Conservation (phyloP, 1,140 invertebrate genomes). For the Littorina saxatilis region DNA sequence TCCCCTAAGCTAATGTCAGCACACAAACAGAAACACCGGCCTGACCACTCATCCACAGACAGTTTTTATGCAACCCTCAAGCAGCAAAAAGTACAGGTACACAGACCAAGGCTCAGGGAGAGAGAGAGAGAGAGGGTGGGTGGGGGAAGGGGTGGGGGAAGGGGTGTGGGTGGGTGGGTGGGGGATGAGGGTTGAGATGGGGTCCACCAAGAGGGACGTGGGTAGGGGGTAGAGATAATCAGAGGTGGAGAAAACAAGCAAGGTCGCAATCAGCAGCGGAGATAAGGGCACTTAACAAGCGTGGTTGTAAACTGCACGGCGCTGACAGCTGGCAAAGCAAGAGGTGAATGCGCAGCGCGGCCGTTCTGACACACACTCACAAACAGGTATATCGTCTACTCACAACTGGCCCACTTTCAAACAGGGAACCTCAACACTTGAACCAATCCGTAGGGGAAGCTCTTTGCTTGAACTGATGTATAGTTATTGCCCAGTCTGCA, state of each 20-base stretch:
- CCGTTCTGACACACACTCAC: background rate
- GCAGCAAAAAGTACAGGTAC: too few relatives aligned
- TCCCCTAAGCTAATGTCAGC: too few relatives aligned
- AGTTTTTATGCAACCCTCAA: too few relatives aligned
- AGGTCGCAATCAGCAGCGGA: constrained; percentile 18
- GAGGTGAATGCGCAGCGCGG: background rate
- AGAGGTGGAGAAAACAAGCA: background rate
- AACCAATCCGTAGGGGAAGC: too few relatives aligned
- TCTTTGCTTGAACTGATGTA: too few relatives aligned
- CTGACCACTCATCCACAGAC: too few relatives aligned
- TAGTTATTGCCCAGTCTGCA: too few relatives aligned
- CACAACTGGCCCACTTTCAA: too few relatives aligned
- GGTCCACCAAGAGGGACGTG: background rate
- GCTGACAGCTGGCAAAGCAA: constrained; percentile 19
- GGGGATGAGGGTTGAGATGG: too few relatives aligned
- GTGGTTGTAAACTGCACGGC: background rate
- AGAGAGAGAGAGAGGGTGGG: background rate
- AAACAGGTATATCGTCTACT: too few relatives aligned
- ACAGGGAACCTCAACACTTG: too few relatives aligned
- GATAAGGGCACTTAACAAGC: constrained; percentile 18
- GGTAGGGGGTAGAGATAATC: background rate
- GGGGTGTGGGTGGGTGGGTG: background rate
- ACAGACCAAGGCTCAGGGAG: background rate
- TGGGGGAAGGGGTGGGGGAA: background rate
- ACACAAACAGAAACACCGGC: too few relatives aligned